Conservation (phyloP, 2,888 invertebrate genomes). For the Heliconius erato region DNA sequence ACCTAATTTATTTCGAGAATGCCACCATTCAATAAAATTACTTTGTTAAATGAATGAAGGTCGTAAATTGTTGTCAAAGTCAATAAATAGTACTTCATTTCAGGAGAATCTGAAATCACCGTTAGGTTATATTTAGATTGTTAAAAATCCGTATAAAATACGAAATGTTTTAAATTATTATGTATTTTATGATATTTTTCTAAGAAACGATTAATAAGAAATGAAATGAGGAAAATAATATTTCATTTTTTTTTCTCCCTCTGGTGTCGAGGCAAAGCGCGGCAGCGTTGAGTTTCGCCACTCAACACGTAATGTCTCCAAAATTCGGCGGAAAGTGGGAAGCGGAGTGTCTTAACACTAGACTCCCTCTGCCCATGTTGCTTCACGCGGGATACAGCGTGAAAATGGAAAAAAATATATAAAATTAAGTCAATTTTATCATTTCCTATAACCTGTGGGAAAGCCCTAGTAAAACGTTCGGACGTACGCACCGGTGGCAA, state of each 20-base stretch:
- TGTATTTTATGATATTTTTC: too few species aligned
- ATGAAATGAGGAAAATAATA: too few species aligned
- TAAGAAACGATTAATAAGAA: too few species aligned
- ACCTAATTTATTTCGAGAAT: slow-evolving; percentile 13
- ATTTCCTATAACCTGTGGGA: not conserved
- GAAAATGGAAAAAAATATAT: not conserved
- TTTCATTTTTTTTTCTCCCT: too few species aligned
- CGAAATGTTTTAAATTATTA: too few species aligned
- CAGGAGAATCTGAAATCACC: not conserved
- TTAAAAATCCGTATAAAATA: not conserved
- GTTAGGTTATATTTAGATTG: not conserved
- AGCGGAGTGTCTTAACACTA: too few species aligned
- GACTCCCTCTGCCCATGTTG: too few species aligned
- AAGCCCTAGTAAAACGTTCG: not conserved
- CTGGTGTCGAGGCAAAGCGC: too few species aligned
- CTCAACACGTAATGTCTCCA: too few species aligned
- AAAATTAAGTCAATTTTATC: not conserved
- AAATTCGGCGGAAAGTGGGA: too few species aligned
- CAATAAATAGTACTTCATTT: slow-evolving; percentile 3
- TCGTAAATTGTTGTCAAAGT: slow-evolving; percentile 6
- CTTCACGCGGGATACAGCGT: too few species aligned
- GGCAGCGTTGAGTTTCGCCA: too few species aligned
- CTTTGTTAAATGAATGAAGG: slow-evolving; percentile 17
- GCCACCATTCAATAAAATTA: slow-evolving; percentile 12
- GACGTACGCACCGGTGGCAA: slow-evolving; percentile 31